A percentile compares a stretch with the other conserved stretches of the same genome.
Evolutionary conservation across 2,113 vertebrate species (phyloP).

Genomic region (Alouatta palliata): DNA sequence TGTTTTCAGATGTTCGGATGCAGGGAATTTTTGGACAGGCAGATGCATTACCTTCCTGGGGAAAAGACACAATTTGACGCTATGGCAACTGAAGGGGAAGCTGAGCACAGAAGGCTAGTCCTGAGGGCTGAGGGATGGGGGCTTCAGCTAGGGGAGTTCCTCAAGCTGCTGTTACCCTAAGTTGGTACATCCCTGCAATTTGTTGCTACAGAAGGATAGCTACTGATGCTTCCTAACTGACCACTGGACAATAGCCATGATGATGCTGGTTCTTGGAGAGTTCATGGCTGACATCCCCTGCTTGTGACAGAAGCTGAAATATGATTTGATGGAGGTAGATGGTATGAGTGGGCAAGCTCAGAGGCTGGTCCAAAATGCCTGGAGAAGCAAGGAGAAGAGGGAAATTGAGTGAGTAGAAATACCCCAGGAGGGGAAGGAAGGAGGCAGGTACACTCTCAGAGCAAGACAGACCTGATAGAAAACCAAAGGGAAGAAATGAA

Average conservation of each 20-base stretch:
- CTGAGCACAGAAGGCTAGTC: background rate
- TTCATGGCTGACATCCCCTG: conserved; percentile 54
- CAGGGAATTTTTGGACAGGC: background rate
- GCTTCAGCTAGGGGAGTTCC: background rate
- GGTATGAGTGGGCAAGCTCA: conserved; percentile 43
- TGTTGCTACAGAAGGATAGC: conserved; percentile 39
- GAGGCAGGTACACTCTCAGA: background rate
- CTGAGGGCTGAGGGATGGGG: background rate
- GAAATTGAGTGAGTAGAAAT: background rate
- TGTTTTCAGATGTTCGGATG: background rate
- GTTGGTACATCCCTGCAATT: conserved; percentile 36
- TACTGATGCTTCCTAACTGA: conserved; percentile 69
- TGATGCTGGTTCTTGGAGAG: conserved; percentile 52
- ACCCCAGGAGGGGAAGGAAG: background rate
- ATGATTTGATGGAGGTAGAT: background rate
- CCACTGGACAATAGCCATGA: conserved; percentile 41
- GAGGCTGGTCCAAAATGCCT: background rate
- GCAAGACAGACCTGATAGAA: background rate
- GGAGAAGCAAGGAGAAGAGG: background rate
- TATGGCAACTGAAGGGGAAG: background rate
- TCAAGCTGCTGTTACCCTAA: background rate
- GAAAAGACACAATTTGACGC: background rate
- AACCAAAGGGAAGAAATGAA: background rate
- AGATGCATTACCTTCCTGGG: background rate
- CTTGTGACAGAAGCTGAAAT: conserved; percentile 63